These are phyloP conservation scores for Trissonchulus sp. DNA, from an alignment of 2,888 invertebrate species.

Conservation along the genomic window DNA sequence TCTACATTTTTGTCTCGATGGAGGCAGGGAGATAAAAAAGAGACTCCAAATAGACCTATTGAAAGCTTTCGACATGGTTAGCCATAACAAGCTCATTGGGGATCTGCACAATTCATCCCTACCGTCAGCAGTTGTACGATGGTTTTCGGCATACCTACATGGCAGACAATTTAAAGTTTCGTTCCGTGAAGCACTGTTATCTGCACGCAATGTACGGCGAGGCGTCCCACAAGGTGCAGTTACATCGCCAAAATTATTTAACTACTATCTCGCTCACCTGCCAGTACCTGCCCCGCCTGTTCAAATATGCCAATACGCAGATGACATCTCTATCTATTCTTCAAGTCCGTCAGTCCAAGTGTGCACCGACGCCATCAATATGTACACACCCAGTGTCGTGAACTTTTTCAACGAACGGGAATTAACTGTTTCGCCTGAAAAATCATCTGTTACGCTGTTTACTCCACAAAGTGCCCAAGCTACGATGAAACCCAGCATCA, in stretches of 20 bases:
- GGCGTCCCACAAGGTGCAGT: slow-evolving; percentile 7
- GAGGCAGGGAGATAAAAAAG: too few relatives aligned
- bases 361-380: background rate
- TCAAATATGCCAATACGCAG: background rate
- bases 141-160: too few relatives aligned
- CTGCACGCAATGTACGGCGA: background rate
- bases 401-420: background rate
- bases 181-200: background rate
- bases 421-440: background rate
- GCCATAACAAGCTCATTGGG: too few relatives aligned
- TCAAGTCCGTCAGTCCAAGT: background rate
- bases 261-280: background rate
- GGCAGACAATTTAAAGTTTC: too few relatives aligned
- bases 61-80: too few relatives aligned
- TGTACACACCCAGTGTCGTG: background rate
- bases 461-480: background rate
- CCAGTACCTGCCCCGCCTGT: background rate
- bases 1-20: too few relatives aligned
- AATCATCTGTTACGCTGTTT: background rate
- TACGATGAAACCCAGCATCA: background rate
- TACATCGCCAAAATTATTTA: background rate
- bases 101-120: too few relatives aligned
- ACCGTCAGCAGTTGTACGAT: too few relatives aligned
- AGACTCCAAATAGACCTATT: too few relatives aligned
- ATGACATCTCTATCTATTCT: background rate